Conservation (phyloP, 2,113 vertebrate genomes). For the Strix uralensis region DNA sequence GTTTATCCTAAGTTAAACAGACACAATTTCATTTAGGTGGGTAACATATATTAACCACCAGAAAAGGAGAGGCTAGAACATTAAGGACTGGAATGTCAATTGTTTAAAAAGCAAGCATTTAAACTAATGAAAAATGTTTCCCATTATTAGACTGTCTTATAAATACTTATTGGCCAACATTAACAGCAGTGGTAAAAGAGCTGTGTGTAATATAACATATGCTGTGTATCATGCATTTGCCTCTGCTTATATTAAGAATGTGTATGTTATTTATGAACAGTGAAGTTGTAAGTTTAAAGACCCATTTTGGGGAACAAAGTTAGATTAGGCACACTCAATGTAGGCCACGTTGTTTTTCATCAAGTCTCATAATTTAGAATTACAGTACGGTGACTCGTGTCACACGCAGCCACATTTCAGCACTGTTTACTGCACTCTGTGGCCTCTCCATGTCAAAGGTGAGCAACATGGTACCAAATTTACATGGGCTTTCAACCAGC, state of each 20-base stretch:
- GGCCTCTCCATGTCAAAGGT: slow-evolving; percentile 36
- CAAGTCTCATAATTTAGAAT: background rate
- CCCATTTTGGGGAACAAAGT: background rate
- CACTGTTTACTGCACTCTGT: slow-evolving; percentile 5
- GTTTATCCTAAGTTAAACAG: background rate
- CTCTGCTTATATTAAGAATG: background rate
- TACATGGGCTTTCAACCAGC: slow-evolving; percentile 24
- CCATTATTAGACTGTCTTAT: background rate
- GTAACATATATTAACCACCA: background rate
- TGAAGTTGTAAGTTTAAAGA: slow-evolving; percentile 21
- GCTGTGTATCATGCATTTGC: background rate
- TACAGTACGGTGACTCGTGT: background rate
- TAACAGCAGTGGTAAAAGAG: background rate
- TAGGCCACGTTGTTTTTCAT: background rate
- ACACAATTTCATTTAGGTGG: background rate
- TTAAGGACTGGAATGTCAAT: background rate
- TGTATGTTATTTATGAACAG: slow-evolving; percentile 33
- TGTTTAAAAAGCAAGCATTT: background rate
- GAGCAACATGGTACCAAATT: slow-evolving; percentile 42
- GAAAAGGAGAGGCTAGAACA: background rate
- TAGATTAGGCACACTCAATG: background rate
- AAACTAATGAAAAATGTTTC: background rate
- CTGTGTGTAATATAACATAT: background rate
- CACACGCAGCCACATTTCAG: background rate
- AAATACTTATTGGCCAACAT: background rate